Conservation (phyloP, 2,888 invertebrate species). For the Sturmia bella region DNA sequence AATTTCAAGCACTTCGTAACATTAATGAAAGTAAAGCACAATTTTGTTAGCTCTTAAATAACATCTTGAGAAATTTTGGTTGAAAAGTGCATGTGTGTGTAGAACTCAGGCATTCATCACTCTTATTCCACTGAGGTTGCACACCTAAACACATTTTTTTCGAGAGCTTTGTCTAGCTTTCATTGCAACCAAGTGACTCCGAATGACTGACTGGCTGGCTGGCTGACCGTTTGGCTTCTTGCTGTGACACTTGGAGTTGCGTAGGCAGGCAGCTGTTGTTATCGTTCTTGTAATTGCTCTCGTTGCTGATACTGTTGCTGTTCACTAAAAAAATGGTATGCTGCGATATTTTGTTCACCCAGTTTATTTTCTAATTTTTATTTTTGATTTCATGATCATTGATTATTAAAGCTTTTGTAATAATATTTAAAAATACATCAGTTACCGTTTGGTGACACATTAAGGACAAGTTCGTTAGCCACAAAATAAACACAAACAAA, state of each 20-base stretch:
- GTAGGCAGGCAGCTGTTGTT: slow-evolving; percentile 65
- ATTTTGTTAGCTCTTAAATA: too few species aligned
- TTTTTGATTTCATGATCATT: slow-evolving; percentile 68
- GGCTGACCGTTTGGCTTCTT: slow-evolving; percentile 49
- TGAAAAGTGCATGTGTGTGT: too few species aligned
- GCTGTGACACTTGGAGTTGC: slow-evolving; percentile 64
- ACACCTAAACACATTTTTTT: too few species aligned
- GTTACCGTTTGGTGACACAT: slow-evolving; percentile 70
- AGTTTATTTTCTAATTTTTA: slow-evolving; percentile 8
- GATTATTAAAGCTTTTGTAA: slow-evolving; percentile 66
- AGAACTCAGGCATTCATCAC: too few species aligned
- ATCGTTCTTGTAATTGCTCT: slow-evolving; percentile 43
- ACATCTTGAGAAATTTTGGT: too few species aligned
- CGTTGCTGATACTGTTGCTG: slow-evolving; percentile 37
- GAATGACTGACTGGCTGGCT: slow-evolving; percentile 43
- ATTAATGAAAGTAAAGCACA: too few species aligned
- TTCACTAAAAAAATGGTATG: background rate
- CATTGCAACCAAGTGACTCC: background rate
- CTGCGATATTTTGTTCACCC: background rate
- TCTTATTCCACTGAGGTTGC: too few species aligned
- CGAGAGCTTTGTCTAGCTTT: too few species aligned
- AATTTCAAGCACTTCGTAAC: too few species aligned
- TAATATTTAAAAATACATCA: slow-evolving; percentile 69
- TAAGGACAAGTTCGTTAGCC: slow-evolving; percentile 71
- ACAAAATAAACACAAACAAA: slow-evolving; percentile 47